Conservation (phyloP, 2,797 vertebrate species). For the Acanthopagrus latus region DNA sequence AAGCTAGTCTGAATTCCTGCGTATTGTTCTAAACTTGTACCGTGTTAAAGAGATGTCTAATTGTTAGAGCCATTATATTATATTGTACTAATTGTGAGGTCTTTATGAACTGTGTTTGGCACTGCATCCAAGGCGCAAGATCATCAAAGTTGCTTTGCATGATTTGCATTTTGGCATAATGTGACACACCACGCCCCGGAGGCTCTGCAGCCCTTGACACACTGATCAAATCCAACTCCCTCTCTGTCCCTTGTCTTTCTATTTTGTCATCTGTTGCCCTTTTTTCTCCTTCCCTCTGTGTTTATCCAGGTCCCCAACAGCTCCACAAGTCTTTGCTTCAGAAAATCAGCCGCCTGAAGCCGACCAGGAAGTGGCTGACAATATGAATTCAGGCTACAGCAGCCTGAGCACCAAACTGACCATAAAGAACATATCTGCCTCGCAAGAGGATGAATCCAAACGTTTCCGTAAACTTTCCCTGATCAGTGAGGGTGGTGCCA, state of each 20-base stretch:
- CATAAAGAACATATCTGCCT: conserved; percentile 48
- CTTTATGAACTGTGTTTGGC: conserved; percentile 13
- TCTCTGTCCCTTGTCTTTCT: not conserved
- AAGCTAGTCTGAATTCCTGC: no score
- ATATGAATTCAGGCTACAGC: conserved; percentile 74
- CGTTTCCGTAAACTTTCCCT: conserved; percentile 86
- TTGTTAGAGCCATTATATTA: not conserved
- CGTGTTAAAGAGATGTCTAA: not conserved
- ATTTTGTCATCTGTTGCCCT: conserved; percentile 2
- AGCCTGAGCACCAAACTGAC: conserved; percentile 80
- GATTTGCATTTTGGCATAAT: conserved; percentile 50
- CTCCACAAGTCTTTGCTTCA: conserved; percentile 31
- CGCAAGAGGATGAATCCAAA: conserved; percentile 68
- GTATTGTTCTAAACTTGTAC: not conserved
- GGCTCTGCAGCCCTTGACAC: not conserved
- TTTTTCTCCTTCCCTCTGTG: conserved; percentile 6
- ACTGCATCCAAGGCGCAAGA: not conserved
- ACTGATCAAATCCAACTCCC: not conserved
- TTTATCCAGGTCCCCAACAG: conserved; percentile 54
- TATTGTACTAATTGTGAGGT: not conserved
- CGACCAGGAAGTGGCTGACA: conserved; percentile 31
- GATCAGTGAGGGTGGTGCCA: conserved; percentile 49
- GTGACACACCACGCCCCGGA: conserved; percentile 27
- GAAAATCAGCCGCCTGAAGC: conserved; percentile 20
- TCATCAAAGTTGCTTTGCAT: conserved; percentile 21